A percentile compares a stretch with the other conserved stretches of the same genome.
These are phyloP conservation scores for Macrotus californicus DNA, from an alignment of 2,113 vertebrate genomes.

Conservation along the genomic window DNA sequence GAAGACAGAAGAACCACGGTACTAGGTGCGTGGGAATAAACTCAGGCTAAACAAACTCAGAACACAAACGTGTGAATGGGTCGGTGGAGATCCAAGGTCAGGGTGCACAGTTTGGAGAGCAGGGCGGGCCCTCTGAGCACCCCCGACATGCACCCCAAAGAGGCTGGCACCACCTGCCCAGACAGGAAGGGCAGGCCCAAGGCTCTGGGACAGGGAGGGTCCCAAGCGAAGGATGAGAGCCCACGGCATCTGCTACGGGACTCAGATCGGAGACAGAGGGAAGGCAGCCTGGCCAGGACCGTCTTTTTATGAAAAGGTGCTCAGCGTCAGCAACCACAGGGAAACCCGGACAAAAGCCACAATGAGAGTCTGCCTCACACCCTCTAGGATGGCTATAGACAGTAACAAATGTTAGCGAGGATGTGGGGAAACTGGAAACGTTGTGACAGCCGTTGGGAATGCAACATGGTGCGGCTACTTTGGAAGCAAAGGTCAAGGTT, in stretches of 20 bases:
- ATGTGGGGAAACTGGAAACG: fast-evolving
- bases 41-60: neutral
- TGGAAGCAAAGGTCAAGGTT: neutral
- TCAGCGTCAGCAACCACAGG: fast-evolving
- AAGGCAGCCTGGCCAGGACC: neutral
- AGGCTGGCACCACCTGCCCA: fast-evolving
- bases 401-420: neutral
- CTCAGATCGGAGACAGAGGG: neutral
- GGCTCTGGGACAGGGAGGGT: neutral
- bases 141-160: fast-evolving
- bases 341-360: no score
- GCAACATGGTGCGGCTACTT: neutral
- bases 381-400: neutral
- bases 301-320: neutral
- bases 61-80: fast-evolving
- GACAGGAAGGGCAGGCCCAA: neutral
- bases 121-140: fast-evolving
- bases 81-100: neutral
- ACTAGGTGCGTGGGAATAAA: neutral
- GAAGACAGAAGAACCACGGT: neutral
- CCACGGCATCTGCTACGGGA: fast-evolving
- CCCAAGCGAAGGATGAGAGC: neutral
- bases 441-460: fast-evolving
- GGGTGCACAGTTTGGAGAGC: fast-evolving
- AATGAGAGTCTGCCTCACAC: no score